Evolutionary conservation across 2,797 vertebrate genomes (phyloP), one percentile per base, ranked within the genome.

Genomic region (Sandelia bainsii): DNA sequence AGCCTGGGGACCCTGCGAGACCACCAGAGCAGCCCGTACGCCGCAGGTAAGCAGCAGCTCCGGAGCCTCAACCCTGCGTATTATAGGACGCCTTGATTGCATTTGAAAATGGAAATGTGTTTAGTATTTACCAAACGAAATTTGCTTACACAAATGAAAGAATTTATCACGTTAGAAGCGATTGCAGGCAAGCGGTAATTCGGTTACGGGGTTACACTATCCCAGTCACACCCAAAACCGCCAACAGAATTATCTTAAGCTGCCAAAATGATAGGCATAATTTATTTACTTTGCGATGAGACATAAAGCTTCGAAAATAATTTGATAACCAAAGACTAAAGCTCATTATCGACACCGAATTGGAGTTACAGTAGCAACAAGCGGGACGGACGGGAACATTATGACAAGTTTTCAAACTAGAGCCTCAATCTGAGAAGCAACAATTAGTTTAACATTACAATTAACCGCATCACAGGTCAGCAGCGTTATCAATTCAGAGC

Each of bases 111-210:
- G 96, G 96, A 97, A 97, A 98, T 97, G 97, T 97, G 98, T 98
- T 99, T 99, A 97, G 97, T 98, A 98, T 99, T 99, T 99, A 98
- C 98, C 96, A 97, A 97, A 98, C 97, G 96, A 97, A 97, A 99
- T 99, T 98, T 99, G 98, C 98, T 98, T 99, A 99, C 97, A 97
- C 97, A 99, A 99, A 99, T 99, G 97, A 99, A 99, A 98, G 97
- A 97, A 99, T 99, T 98, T 98, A 99, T 99, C 97, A 97, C 96
- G 98, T 99, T 99, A 99, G 97, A 97, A 99, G 98, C 97, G 98
- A 98, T 99, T 96, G 98, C 97, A 96, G 96, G 97, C 96, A 96
- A 96, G 95, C 89, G 82, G 96, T 99, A 99, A 99, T 99, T 99
- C 96, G 96, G 96, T 99, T 99, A 99, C 94, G 91, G 95, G 96